Percentiles rank a stretch among this genome's conserved stretches.
Conservation (phyloP, 2,888 invertebrate genomes). For the Troides aeacus region DNA sequence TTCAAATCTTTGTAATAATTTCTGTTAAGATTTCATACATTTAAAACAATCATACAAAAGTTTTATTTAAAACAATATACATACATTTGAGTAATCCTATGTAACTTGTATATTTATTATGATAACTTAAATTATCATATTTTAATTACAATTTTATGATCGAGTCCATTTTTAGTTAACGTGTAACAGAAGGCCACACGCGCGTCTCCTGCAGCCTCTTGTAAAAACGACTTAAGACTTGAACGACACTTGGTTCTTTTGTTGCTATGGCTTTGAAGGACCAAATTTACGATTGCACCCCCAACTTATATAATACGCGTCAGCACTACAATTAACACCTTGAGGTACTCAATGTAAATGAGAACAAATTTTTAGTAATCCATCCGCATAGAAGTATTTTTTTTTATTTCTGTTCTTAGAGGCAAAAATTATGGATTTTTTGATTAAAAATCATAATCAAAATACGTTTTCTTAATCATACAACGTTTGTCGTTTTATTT, state of each 20-base stretch:
- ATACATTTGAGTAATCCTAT: background rate
- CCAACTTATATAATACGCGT: conserved; percentile 62
- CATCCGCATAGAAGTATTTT: background rate
- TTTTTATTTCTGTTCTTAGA: background rate
- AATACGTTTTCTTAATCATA: too few species aligned
- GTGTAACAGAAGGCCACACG: conserved; percentile 64
- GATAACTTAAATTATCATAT: background rate
- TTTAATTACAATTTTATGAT: conserved; percentile 27
- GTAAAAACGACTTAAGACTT: conserved; percentile 74
- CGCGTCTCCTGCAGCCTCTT: conserved; percentile 71
- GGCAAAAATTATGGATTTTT: background rate
- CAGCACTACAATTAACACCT: conserved; percentile 75
- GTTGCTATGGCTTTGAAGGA: conserved; percentile 65
- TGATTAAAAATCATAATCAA: too few species aligned
- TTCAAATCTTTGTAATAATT: background rate
- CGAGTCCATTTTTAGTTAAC: conserved; percentile 21
- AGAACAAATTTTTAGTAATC: background rate
- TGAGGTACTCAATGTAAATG: conserved; percentile 63
- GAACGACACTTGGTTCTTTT: conserved; percentile 72
- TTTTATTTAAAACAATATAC: too few species aligned
- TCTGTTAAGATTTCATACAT: background rate
- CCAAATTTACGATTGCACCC: conserved; percentile 73
- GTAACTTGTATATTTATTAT: background rate
- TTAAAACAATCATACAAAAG: too few species aligned
- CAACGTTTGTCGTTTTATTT: too few species aligned